A percentile compares a stretch with the other conserved stretches of the same genome.
Conservation (phyloP, 2,797 vertebrate genomes). For the Betta splendens region DNA sequence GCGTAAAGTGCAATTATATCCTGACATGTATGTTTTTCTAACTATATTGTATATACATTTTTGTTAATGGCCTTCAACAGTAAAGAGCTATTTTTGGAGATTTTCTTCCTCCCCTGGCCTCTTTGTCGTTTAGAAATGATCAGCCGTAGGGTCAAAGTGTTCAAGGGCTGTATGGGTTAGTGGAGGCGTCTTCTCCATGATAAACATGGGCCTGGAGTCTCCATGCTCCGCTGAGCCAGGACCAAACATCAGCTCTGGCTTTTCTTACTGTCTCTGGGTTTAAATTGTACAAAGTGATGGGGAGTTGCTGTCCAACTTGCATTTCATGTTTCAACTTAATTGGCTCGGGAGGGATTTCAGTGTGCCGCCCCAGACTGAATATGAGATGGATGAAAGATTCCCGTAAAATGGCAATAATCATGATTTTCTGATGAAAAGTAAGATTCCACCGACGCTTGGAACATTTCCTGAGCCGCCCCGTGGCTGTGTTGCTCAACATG, state of each 20-base stretch:
- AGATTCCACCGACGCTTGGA: slow-evolving; percentile 37
- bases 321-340: slow-evolving; percentile 51
- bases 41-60: slow-evolving; percentile 74
- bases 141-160: slow-evolving; percentile 7
- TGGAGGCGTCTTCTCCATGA: slow-evolving; percentile 11
- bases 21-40: slow-evolving; percentile 74
- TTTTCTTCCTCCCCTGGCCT: slow-evolving; percentile 50
- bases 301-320: slow-evolving; percentile 29
- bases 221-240: slow-evolving; percentile 25
- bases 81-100: slow-evolving; percentile 77
- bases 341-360: slow-evolving; percentile 51
- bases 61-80: slow-evolving; percentile 62
- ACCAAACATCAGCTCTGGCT: slow-evolving; percentile 34
- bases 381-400: slow-evolving; percentile 43
- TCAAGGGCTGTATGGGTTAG: slow-evolving; percentile 16
- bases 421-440: slow-evolving; percentile 56
- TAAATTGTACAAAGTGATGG: slow-evolving; percentile 28
- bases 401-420: slow-evolving; percentile 61
- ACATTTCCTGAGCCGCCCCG: slow-evolving; percentile 61
- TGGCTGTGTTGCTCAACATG: slow-evolving; percentile 38
- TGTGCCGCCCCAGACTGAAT: slow-evolving; percentile 46
- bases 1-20: slow-evolving; percentile 73
- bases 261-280: slow-evolving; percentile 23
- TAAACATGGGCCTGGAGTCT: slow-evolving; percentile 22
- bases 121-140: slow-evolving; percentile 56